Evolutionary conservation across 2,797 vertebrate species (phyloP).

Genomic region (Anniella stebbinsi): DNA sequence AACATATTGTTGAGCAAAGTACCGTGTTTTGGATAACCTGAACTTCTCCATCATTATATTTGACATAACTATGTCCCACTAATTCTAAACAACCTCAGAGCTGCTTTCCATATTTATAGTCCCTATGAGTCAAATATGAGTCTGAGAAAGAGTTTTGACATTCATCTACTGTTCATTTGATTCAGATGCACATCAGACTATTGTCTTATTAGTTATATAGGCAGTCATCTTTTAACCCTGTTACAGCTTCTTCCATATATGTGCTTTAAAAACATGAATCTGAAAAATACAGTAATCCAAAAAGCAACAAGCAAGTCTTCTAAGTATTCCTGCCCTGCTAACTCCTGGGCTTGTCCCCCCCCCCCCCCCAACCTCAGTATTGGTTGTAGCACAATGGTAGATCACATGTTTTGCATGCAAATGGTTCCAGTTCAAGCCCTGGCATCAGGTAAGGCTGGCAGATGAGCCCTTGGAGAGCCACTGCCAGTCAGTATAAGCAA

Average conservation of each 20-base stretch:
- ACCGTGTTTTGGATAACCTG: neutral
- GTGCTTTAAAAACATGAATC: neutral
- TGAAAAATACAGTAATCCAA: neutral
- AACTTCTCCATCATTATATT: neutral
- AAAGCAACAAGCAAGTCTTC: neutral
- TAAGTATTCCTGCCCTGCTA: neutral
- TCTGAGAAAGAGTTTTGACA: neutral
- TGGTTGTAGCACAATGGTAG: neutral
- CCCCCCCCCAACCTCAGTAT: no score
- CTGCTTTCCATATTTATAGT: neutral
- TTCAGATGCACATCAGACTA: neutral
- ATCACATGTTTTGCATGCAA: neutral
- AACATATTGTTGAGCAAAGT: accelerated
- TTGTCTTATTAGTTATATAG: neutral
- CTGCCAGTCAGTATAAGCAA: neutral
- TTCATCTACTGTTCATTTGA: neutral
- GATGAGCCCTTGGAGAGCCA: neutral
- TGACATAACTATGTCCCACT: neutral
- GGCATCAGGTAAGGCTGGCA: neutral
- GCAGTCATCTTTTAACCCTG: neutral
- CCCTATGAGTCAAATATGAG: neutral
- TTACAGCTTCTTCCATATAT: neutral
- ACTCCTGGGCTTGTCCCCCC: neutral
- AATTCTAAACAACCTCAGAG: neutral
- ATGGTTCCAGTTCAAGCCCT: neutral